Conservation (phyloP, 1,140 invertebrate species). For the Drosophila ogumai region DNA sequence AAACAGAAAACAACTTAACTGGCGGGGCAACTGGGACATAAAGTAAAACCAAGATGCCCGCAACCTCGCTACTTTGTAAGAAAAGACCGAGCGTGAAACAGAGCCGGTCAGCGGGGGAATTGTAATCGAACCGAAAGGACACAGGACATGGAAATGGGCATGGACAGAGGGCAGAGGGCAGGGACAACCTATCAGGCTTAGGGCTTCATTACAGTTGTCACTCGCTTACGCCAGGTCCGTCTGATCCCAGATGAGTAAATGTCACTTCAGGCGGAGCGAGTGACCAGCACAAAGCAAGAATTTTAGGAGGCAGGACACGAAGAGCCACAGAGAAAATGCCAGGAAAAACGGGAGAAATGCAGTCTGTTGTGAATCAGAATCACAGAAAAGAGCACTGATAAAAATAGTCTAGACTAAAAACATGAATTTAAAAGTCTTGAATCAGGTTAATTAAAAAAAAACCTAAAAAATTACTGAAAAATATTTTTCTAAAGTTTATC, state of each 20-base stretch:
- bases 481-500: background rate
- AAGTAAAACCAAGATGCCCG: conserved; percentile 28
- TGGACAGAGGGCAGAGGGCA: background rate
- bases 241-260: conserved; percentile 44
- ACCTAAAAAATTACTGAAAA: no score
- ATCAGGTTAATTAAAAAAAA: no score
- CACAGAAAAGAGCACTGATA: background rate
- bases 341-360: conserved; percentile 11
- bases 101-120: conserved; percentile 13
- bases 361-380: conserved; percentile 2
- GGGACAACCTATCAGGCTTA: conserved; percentile 8
- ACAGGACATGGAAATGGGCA: background rate
- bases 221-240: conserved; percentile 13
- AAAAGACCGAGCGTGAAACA: background rate
- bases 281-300: conserved; percentile 40
- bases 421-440: background rate
- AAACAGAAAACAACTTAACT: conserved; percentile 40
- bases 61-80: conserved; percentile 40
- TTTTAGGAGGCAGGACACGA: conserved; percentile 18
- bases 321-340: conserved; percentile 25
- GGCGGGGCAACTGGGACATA: conserved; percentile 14
- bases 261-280: conserved; percentile 28
- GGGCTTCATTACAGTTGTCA: conserved; percentile 8
- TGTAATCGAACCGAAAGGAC: conserved; percentile 21
- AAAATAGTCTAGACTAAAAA: background rate